These are phyloP conservation scores for Elephantulus edwardii DNA, from an alignment of 2,113 vertebrate species.

Conservation along the genomic window DNA sequence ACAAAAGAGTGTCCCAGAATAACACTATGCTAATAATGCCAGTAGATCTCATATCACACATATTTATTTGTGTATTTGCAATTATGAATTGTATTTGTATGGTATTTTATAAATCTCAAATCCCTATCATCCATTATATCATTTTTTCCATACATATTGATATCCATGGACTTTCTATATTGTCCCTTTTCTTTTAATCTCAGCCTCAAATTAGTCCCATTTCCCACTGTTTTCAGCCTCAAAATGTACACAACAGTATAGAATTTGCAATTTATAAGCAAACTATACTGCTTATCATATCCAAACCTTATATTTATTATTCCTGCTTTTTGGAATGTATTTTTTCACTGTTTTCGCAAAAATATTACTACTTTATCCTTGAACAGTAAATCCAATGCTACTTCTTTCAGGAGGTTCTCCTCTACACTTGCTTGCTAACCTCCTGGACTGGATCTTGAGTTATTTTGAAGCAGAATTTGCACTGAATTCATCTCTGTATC, in stretches of 20 bases:
- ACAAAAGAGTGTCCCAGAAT: not conserved
- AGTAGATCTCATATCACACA: not conserved
- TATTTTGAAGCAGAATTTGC: too few relatives aligned
- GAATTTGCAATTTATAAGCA: not conserved
- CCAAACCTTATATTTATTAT: not conserved
- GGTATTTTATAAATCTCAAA: not conserved
- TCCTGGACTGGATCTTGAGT: not conserved
- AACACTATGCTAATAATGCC: not conserved
- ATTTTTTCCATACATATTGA: not conserved
- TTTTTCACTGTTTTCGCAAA: not conserved
- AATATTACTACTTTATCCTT: constrained; percentile 10
- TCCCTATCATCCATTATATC: not conserved
- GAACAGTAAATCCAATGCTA: not conserved
- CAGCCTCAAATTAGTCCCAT: not conserved
- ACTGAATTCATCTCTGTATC: not conserved
- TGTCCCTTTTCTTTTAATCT: not conserved
- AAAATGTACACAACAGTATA: not conserved
- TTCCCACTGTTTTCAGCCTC: not conserved
- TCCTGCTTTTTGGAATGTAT: constrained; percentile 22
- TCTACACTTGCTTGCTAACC: rapidly evolving
- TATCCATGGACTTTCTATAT: not conserved
- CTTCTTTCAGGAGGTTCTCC: not conserved
- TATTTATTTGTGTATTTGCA: too few relatives aligned
- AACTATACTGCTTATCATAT: not conserved
- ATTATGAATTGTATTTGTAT: not conserved